A percentile compares a stretch with the other conserved stretches of the same genome.
Evolutionary conservation across 35 echinoderm and acorn worm genomes (phyloP).

Genomic region (Lytechinus variegatus): DNA sequence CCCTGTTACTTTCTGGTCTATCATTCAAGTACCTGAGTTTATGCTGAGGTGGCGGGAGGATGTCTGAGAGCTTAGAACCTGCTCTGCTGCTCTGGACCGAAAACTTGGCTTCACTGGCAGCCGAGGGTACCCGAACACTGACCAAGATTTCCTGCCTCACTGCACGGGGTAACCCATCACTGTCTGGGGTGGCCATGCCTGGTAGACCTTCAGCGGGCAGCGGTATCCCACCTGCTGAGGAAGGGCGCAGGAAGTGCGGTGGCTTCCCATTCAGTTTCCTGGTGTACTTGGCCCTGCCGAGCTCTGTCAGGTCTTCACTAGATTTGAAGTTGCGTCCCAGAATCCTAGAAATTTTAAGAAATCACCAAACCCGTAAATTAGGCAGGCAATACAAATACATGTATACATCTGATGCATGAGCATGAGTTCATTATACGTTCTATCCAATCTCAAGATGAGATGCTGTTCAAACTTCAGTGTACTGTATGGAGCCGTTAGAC

Average conservation of each 20-base stretch:
- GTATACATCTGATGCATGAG: too few relatives aligned
- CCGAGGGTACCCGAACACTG: not conserved
- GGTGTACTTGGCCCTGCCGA: conserved; percentile 50
- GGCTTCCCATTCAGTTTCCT: conserved; percentile 17
- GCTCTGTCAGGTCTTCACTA: conserved; percentile 67
- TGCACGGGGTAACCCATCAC: not conserved
- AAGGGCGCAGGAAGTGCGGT: not conserved
- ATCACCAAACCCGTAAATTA: not conserved
- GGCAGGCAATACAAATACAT: not conserved
- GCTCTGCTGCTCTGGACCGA: conserved; percentile 30
- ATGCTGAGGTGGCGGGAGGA: not conserved
- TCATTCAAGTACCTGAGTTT: not conserved
- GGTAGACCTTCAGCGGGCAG: not conserved
- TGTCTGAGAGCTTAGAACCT: not conserved
- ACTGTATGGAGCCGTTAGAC: too few relatives aligned
- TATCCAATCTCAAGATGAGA: too few relatives aligned
- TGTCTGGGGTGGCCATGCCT: not conserved
- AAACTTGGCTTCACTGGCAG: not conserved
- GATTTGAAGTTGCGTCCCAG: conserved; percentile 56
- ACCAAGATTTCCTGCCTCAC: not conserved
- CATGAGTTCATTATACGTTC: too few relatives aligned
- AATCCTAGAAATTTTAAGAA: conserved; percentile 44
- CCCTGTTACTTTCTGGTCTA: too few relatives aligned
- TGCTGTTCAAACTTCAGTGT: too few relatives aligned
- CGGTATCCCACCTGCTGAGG: not conserved